Conservation (phyloP, 1,140 invertebrate species). For the Antheraea pernyi region DNA sequence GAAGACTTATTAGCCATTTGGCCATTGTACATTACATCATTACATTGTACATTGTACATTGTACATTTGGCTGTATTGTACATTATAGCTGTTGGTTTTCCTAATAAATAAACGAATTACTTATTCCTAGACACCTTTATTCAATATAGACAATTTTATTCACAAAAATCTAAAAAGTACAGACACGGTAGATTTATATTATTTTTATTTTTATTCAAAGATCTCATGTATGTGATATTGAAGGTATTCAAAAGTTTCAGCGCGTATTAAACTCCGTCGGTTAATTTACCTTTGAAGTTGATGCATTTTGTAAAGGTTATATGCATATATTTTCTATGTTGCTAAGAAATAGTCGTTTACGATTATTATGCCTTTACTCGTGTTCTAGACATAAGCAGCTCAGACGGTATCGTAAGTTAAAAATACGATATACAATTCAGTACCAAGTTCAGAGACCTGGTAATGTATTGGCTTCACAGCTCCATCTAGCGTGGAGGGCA, state of each 20-base stretch:
- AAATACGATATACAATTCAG: conserved; percentile 44
- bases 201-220: background rate
- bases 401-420: conserved; percentile 31
- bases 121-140: too few species aligned
- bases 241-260: background rate
- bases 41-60: too few species aligned
- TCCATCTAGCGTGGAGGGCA: conserved; percentile 45
- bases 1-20: too few species aligned
- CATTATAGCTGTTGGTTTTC: too few species aligned
- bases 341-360: background rate
- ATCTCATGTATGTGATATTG: background rate
- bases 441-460: conserved; percentile 60
- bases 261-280: background rate
- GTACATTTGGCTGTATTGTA: too few species aligned
- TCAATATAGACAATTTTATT: too few species aligned
- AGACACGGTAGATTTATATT: too few species aligned
- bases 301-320: background rate
- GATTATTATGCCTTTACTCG: background rate
- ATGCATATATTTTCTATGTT: background rate
- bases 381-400: background rate
- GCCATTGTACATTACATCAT: too few species aligned
- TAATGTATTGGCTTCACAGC: conserved; percentile 48
- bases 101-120: too few species aligned
- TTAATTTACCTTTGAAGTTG: background rate
- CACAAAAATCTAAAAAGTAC: too few species aligned